Evolutionary conservation across 2,888 invertebrate genomes (phyloP), one percentile per base, ranked within the genome.

Genomic region (Elaeidobius kamerunicus): DNA sequence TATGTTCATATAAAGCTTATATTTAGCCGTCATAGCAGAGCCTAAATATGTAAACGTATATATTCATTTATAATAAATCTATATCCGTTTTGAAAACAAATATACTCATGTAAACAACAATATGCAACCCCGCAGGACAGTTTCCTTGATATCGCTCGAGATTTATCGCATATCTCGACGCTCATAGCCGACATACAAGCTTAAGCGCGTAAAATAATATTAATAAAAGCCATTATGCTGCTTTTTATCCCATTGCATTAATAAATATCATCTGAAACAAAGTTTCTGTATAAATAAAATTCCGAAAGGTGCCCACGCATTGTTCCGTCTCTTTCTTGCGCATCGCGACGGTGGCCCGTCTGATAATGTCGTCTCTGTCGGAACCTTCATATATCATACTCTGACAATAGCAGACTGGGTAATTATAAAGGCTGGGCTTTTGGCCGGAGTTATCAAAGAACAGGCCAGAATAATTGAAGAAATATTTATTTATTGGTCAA

Each of bases 241-340:
- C 60, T 39, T 51, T 51, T 51, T 51, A 51, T 51, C 58, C n/a
- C 51, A 61, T 61, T 61, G 60, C 64, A 65, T 65, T 66, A 66
- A 65, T 63, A 65, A 63, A 66, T 63, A 66, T 66, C 65, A 66
- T 61, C 59, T 56, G 63, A 64, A 65, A 65, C 64, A 63, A 59
- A 63, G 66, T 67, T 68, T 67, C 67, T 67, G 66, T 68, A 68
- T 67, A 67, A 68, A 67, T 67, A 67, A 67, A 68, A 67, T 67
- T 65, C 65, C 66, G 55, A 59, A 61, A 56, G 52, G 63, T 58
- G 59, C 66, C 67, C 63, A 67, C 67, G 63, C 65, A 52, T 41
- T 48, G 45, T 11, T 20, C 17, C 18, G 30, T 50, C 51, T 46
- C 18, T 28, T 35, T 51, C 38, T 35, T 11, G 19, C 15, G 3